Conservation (phyloP, 2,113 vertebrate genomes). For the Saccopteryx leptura region DNA sequence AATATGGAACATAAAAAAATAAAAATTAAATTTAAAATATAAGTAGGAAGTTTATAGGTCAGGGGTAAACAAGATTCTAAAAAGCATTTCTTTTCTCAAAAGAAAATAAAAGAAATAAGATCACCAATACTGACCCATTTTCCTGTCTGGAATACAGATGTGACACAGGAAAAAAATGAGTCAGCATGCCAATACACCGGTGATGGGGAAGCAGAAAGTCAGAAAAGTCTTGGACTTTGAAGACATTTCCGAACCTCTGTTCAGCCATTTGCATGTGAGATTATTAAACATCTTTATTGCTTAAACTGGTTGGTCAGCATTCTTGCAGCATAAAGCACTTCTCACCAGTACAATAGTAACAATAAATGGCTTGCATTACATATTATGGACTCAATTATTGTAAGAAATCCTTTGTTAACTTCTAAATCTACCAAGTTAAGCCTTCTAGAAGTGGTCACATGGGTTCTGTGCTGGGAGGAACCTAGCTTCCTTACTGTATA, state of each 20-base stretch:
- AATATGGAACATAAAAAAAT: too few species aligned
- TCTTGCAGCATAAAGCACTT: slow-evolving; percentile 38
- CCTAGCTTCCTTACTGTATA: neutral
- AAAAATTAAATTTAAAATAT: too few species aligned
- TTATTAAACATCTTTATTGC: slow-evolving; percentile 56
- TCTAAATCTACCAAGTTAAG: slow-evolving; percentile 40
- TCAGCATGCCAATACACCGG: neutral
- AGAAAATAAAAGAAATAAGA: neutral
- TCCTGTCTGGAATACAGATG: neutral
- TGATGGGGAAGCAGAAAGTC: neutral
- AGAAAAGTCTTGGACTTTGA: neutral
- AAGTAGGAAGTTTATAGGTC: neutral
- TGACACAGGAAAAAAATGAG: neutral
- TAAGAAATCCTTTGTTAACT: slow-evolving; percentile 50
- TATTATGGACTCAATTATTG: slow-evolving; percentile 15
- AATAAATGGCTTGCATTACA: slow-evolving; percentile 11
- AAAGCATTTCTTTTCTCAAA: neutral
- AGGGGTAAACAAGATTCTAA: neutral
- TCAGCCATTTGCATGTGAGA: neutral
- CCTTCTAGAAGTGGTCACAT: neutral
- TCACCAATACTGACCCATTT: neutral
- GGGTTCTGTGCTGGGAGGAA: neutral
- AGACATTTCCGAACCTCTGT: neutral
- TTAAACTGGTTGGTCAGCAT: slow-evolving; percentile 28
- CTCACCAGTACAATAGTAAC: neutral